Base-by-base conservation (phyloP, 2,797 vertebrate genomes). In the Melanotaenia parkinsoni region DNA sequence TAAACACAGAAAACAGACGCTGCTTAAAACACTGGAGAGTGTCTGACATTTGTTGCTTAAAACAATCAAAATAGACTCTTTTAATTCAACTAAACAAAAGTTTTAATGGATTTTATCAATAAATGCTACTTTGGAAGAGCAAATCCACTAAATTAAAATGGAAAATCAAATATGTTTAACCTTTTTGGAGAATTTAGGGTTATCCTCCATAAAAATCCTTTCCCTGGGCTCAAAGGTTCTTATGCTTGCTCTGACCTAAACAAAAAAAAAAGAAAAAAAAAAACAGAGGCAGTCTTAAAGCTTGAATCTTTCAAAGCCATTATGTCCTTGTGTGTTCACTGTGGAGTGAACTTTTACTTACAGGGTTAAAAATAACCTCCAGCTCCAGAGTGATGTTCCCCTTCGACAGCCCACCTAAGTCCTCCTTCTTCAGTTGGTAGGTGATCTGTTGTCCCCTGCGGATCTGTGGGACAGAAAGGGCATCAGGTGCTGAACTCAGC, bases 171-270 rank as follows among this genome's bases (percentile, higher is more conserved):
- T 18, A 37, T 0, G 0, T 80, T 92, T 66, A 80, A 98, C 98
- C 98, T 99, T 98, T 93, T 99, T 99, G 67, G 98, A 99, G 88
- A 99, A 96, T 80, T 99, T 99, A 37, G 95, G 93, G 78, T 95
- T 96, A 54, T 99, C 97, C 91, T 98, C 97, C 20, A 94, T 64
- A 67, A 96, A 96, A 67, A 89, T 91, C 67, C 93, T 96, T 82
- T 98, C 96, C 71, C 84, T 94, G 26, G 98, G 97, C 3, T 92
- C 90, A 82, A 99, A 98, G 30, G 97, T 98, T 86, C 95, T 95
- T 64, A 98, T 65, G 66, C 96, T 92, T 28, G 98, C 98, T 95
- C 96, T 96, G 71, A 99, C 84, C 98, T 99, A 70, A 47, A 35
- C 30, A 30, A 65, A 9, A 28, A 35, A 45, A 71, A n/a, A 20